A percentile compares a stretch with the other conserved stretches of the same genome.
Conservation (phyloP, 1,140 invertebrate genomes). For the Saccostrea glomerata region DNA sequence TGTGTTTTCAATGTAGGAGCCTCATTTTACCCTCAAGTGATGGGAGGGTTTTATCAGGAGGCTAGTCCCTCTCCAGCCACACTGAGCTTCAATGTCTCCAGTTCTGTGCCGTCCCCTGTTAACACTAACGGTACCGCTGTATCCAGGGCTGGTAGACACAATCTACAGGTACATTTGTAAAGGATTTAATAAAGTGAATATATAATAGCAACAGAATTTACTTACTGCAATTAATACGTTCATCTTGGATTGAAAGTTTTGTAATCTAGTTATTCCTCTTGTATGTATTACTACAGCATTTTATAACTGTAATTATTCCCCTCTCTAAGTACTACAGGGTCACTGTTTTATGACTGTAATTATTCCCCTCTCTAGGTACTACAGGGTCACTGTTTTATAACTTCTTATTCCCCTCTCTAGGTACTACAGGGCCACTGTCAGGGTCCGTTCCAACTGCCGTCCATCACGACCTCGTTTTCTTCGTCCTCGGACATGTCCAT, state of each 20-base stretch:
- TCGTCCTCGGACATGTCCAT: not conserved
- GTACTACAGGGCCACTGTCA: not conserved
- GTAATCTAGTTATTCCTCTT: too few relatives aligned
- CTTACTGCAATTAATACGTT: too few relatives aligned
- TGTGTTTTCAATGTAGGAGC: conserved; percentile 49
- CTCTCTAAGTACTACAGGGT: not conserved
- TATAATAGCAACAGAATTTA: too few relatives aligned
- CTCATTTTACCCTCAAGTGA: conserved; percentile 63
- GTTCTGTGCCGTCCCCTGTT: conserved; percentile 9
- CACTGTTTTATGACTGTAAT: too few relatives aligned
- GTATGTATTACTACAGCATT: too few relatives aligned
- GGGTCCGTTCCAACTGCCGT: not conserved
- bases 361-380: not conserved
- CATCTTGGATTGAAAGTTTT: too few relatives aligned
- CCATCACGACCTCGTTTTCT: not conserved
- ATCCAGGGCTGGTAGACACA: not conserved
- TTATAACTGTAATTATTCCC: too few relatives aligned
- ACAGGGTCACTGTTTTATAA: not conserved
- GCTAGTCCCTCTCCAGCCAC: conserved; percentile 42
- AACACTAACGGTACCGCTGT: not conserved
- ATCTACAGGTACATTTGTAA: not conserved
- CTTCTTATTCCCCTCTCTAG: not conserved
- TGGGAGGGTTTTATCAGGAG: conserved; percentile 66
- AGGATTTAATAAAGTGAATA: not conserved
- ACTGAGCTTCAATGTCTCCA: not conserved